These are phyloP conservation scores for Esox lucius DNA, from an alignment of 2,797 vertebrate species.

Conservation along the genomic window DNA sequence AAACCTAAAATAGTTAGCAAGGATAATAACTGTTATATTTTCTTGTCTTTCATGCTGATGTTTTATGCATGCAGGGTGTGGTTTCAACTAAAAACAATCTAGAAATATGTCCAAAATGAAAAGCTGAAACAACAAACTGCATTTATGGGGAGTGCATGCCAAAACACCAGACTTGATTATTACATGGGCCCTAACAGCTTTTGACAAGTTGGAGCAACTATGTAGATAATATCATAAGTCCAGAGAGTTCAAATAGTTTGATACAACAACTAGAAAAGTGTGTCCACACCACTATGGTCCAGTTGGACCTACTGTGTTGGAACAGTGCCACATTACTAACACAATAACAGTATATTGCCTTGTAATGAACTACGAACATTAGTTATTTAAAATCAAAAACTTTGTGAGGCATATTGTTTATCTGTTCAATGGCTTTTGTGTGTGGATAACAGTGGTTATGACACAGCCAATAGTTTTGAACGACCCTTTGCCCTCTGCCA, in stretches of 20 bases:
- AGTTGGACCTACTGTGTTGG: not conserved
- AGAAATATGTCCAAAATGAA: not conserved
- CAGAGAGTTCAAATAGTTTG: not conserved
- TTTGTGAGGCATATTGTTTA: not conserved
- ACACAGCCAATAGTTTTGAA: conserved; percentile 43
- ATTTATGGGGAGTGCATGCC: not conserved
- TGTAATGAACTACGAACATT: not conserved
- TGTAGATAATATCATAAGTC: not conserved
- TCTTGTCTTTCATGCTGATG: not conserved
- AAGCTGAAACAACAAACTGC: not conserved
- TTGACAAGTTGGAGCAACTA: not conserved
- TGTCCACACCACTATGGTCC: not conserved
- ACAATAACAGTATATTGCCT: not conserved
- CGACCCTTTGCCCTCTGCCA: conserved; percentile 77
- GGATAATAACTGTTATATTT: not conserved
- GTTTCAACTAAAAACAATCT: not conserved
- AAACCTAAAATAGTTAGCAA: not conserved
- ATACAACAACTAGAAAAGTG: not conserved
- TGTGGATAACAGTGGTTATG: not conserved
- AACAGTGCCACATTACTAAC: not conserved
- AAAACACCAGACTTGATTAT: not conserved
- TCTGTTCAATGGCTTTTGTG: not conserved
- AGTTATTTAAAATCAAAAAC: not conserved
- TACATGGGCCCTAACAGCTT: not conserved
- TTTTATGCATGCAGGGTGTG: not conserved